These are phyloP conservation scores for Gonatopus flavifemur DNA, from an alignment of 1,140 invertebrate genomes.

Conservation along the genomic window DNA sequence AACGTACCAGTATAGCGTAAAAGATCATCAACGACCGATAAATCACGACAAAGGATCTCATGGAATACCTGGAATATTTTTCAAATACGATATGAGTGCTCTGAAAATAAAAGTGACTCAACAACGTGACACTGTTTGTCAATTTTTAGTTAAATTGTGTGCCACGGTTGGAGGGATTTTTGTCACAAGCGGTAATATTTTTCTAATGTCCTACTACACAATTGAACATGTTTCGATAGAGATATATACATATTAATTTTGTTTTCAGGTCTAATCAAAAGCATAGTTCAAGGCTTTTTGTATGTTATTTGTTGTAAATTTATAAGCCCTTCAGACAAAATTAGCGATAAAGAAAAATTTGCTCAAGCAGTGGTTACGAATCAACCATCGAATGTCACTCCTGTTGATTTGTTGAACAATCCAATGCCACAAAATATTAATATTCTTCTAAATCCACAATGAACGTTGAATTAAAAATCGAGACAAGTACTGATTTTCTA, in stretches of 20 bases:
- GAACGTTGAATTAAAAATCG: too few species aligned
- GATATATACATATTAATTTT: slow-evolving; percentile 7
- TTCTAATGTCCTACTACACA: slow-evolving; percentile 1
- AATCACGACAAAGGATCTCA: slow-evolving; percentile 77
- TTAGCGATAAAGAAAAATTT: slow-evolving; percentile 10
- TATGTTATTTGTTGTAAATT: slow-evolving; percentile 48
- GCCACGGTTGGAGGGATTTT: slow-evolving; percentile 90
- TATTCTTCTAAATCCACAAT: slow-evolving; percentile 35
- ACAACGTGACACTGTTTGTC: slow-evolving; percentile 75
- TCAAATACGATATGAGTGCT: slow-evolving; percentile 91
- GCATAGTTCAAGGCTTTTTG: slow-evolving; percentile 49
- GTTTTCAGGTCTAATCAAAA: slow-evolving; percentile 54
- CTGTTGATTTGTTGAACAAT: slow-evolving; percentile 39
- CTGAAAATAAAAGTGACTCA: slow-evolving; percentile 84
- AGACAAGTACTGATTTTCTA: too few species aligned
- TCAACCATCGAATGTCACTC: slow-evolving; percentile 12
- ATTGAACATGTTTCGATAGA: not conserved
- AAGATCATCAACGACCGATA: slow-evolving; percentile 80
- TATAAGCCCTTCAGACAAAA: slow-evolving; percentile 14
- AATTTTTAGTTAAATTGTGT: slow-evolving; percentile 84
- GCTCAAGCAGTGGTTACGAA: slow-evolving; percentile 5
- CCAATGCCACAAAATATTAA: slow-evolving; percentile 27
- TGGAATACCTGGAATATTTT: slow-evolving; percentile 90
- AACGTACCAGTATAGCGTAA: slow-evolving; percentile 93
- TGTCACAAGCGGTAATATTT: slow-evolving; percentile 70